Base-by-base conservation (phyloP, 2,888 invertebrate species). In the Dynastes hyllus region DNA sequence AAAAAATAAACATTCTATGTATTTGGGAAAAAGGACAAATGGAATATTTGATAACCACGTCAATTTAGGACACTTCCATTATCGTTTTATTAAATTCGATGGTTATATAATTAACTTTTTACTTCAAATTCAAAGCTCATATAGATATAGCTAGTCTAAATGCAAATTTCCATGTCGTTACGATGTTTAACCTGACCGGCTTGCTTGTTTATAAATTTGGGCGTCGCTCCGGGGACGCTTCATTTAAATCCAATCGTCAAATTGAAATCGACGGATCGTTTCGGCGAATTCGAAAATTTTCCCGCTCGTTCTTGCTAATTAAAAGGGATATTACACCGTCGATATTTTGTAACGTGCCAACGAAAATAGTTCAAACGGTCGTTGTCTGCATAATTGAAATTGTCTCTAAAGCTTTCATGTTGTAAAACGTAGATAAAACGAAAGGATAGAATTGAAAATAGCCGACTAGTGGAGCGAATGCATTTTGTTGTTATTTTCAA, bases 201-300 rank as follows among this genome's bases (percentile, higher is more conserved):
- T 6, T 37, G 37, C 37, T 27, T 61, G 61, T 61, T 65, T 65
- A 32, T 65, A 65, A 2, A 40, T 40, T 40, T 66, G 4, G 0
- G 9, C 32, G 16, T 66, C 13, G 16, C 45, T 8, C 0, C 11
- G 45, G 9, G 8, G 40, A 16, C 40, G 6, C 32, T 40, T 40
- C 37, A 37, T 37, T 65, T 32, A 65, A 65, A 65, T 29, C 37
- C n/a, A 13, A 37, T 32, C 53, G 53, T 53, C 40, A 40, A 66
- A 66, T 66, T 66, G 66, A 16, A 66, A 37, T 66, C 40, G 16
- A 5, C 40, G 66, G 32, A 1, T 5, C 32, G 32, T 37, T 37
- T 37, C 32, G 32, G 5, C 32, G 32, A 37, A 66, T 66, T 66
- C 37, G 45, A 9, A 45, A 66, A 16, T 66, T 40, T 40, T 4